Evolutionary conservation across 2,113 vertebrate genomes (phyloP).

Genomic region (Struthidea cinerea): DNA sequence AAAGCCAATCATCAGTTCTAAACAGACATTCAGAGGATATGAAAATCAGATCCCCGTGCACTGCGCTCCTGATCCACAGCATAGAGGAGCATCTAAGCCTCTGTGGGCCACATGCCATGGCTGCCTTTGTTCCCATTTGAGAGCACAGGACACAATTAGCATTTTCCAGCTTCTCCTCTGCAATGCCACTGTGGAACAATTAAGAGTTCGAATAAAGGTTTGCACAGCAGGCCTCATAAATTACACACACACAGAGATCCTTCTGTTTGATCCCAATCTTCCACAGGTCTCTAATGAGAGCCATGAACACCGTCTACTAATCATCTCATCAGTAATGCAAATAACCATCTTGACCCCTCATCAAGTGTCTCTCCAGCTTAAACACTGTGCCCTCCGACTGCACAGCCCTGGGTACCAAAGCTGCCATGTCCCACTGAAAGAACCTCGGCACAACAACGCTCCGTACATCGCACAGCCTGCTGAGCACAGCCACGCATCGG

Average conservation of each 20-base stretch:
- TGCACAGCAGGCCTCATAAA: not conserved
- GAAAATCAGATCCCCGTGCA: not conserved
- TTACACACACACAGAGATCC: not conserved
- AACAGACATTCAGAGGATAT: not conserved
- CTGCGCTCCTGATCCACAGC: not conserved
- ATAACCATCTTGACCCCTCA: not conserved
- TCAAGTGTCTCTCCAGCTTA: not conserved
- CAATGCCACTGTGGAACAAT: not conserved
- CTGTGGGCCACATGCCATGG: not conserved
- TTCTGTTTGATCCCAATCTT: not conserved
- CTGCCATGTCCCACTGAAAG: not conserved
- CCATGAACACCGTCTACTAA: not conserved
- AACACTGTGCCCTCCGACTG: not conserved
- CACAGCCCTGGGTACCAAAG: not conserved
- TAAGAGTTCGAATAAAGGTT: not conserved
- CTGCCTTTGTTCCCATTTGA: not conserved
- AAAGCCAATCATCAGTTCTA: not conserved
- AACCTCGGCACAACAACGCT: rapidly evolving
- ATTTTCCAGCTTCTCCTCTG: not conserved
- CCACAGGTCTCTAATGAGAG: not conserved
- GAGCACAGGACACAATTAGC: not conserved
- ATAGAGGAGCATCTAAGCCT: not conserved
- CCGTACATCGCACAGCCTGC: rapidly evolving
- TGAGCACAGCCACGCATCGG: not conserved
- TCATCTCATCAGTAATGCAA: not conserved